Evolutionary conservation across 2,888 invertebrate genomes (phyloP), one percentile per base, ranked within the genome.

Genomic region (Metacarcinus magister): DNA sequence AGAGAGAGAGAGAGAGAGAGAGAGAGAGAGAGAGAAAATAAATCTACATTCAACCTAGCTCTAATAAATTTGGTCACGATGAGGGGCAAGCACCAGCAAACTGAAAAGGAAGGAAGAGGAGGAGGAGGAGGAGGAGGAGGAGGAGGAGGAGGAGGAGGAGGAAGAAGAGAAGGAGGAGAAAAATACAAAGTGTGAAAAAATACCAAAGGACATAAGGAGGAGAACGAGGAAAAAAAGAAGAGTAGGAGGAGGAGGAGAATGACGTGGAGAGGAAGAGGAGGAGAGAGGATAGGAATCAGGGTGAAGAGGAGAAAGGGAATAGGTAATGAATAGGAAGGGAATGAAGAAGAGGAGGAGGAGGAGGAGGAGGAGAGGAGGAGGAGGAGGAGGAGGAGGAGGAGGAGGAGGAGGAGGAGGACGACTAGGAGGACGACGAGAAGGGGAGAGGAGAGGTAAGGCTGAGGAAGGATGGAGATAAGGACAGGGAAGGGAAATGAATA

Each of bases 1-100:
- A 90, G 90, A 39, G 39, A 90, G 90, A 39, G 32, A 32, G 89
- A 89, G 89, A 32, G 32, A 89, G 89, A 32, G 89, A 28, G n/a
- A 28, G 43, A 39, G 89, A 43, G 89, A 16, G 89, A 43, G 46
- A 46, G 46, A 46, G 46, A 46, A 10, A 46, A 10, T 7, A 10
- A 10, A 54, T 54, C 54, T 54, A 43, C 87, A 87, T 4, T 39
- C 23, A 8, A 4, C 28, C 8, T 10, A 54, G 54, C 5, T 67
- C n/a, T 67, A 67, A 67, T 43, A 89, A 89, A 89, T 44, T 89
- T 89, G 89, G 23, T 44, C 32, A 89, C 89, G 44, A 3, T 89
- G 39, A 89, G 44, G 89, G 19, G 10, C 39, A 23, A 89, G 5
- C 39, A 89, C 4, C n/a, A 28, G 16, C 39, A 89, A 89, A 43